Evolutionary conservation across 1,140 invertebrate genomes (phyloP), one percentile per base, ranked within the genome.

Genomic region (Goniozus legneri): DNA sequence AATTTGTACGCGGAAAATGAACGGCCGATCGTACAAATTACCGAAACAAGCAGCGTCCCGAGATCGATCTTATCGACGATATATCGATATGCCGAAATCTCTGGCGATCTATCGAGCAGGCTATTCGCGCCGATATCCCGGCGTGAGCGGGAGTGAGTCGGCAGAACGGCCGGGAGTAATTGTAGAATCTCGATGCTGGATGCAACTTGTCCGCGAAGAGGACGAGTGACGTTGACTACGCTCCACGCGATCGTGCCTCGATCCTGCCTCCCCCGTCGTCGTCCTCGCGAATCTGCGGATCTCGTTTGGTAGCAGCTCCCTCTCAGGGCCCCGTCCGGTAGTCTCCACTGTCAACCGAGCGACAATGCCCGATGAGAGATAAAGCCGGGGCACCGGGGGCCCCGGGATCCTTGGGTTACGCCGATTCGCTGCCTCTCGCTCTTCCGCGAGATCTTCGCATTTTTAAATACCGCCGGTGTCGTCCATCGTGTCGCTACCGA

Each of bases 321-420:
- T n/a, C 38, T 15, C 2, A 37, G 24, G 19, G 32, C 2, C 21
- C 38, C 44, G 59, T 53, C 39, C 49, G 48, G 47, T 55, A n/a
- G n/a, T n/a, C n/a, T n/a, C n/a, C n/a, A 62, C 64, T 69, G 71
- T 71, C 70, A 70, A 52, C 49, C 58, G 65, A 74, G 62, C 67
- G 66, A 73, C 67, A 71, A 70, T 74, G 59, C 69, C 56, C 56
- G 71, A 73, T 74, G 58, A 56, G 56, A 74, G 71, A 73, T 73
- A 74, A 71, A 47, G 47, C 36, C 52, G 42, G 45, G 52, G 47
- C 56, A 53, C 54, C 56, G 54, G 52, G 54, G 38, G 54, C 53
- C 52, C 47, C n/a, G n/a, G n/a, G n/a, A n/a, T n/a, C n/a, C n/a
- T n/a, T n/a, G n/a, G n/a, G n/a, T n/a, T n/a, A n/a, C n/a, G n/a